Evolutionary conservation across 2,888 invertebrate species (phyloP), one percentile per base, ranked within the genome.

Genomic region (Patella depressa): DNA sequence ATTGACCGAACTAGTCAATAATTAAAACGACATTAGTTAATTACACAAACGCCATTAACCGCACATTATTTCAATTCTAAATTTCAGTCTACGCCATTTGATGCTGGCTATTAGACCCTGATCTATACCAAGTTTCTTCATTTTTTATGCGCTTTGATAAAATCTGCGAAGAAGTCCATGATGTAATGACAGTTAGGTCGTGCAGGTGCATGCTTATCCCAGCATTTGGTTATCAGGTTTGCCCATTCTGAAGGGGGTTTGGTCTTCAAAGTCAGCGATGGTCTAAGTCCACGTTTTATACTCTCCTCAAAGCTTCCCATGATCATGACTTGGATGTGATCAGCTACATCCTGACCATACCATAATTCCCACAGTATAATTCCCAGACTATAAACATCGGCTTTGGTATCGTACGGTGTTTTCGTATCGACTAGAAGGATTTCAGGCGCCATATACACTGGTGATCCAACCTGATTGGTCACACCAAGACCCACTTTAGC

Each of bases 361-460:
- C 88, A 88, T 82, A 88, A 81, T 78, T 88, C 88, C 88, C 88
- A 88, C 55, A 87, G 75, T 19, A 88, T 82, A 54, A 87, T 81
- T 2, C 82, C 84, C 71, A 88, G 70, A 73, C 86, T 80, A 83
- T 85, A 89, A 29, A 89, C 85, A 71, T 89, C 89, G 4, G 87
- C 86, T 57, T 82, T 80, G 53, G 79, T 80, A 54, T 82, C 85
- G 72, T 88, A 88, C n/a, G 80, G 79, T 14, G 83, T 82, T 72
- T 77, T 82, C 71, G 85, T 12, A 24, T 24, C 65, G 9, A 45
- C 84, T 17, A 85, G 79, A 9, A 89, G 84, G 34, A 89, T 85
- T 78, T 89, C 88, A 5, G 89, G 89, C n/a, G 88, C 88, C 86
- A 88, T 86, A 82, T 89, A 89, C 9, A 85, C 86, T 2, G 87